Evolutionary conservation across 2,797 vertebrate genomes (phyloP).

Genomic region (Podarcis siculus): DNA sequence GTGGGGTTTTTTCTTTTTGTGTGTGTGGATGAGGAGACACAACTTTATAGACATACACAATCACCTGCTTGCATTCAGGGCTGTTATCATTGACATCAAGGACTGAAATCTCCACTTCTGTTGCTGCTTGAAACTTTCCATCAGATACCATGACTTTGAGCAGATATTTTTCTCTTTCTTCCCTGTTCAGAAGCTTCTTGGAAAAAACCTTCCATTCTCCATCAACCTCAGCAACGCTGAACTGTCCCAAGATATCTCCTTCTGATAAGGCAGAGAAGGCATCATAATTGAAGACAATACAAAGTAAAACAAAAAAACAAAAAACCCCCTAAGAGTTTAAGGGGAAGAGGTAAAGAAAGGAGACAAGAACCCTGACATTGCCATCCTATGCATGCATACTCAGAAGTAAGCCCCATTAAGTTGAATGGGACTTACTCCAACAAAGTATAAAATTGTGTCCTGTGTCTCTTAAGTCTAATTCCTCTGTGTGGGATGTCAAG

Average conservation of each 20-base stretch:
- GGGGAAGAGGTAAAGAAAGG: neutral
- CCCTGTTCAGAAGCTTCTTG: constrained; percentile 90
- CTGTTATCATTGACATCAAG: constrained; percentile 97
- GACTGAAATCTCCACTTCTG: constrained; percentile 88
- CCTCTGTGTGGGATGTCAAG: neutral
- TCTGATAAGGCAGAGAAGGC: constrained; percentile 75
- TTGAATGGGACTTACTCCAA: neutral
- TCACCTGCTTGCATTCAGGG: constrained; percentile 93
- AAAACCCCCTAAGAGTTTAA: constrained; percentile 12
- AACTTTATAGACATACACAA: neutral
- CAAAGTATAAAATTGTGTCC: neutral
- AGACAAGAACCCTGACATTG: accelerated
- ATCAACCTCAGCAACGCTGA: constrained; percentile 85
- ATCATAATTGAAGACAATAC: constrained; percentile 4
- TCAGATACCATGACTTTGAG: constrained; percentile 92
- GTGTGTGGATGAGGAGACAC: neutral
- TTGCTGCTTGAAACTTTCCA: constrained; percentile 89
- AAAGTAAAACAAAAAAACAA: neutral
- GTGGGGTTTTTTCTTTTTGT: too few relatives aligned
- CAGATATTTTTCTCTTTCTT: constrained; percentile 85
- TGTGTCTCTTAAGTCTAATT: neutral
- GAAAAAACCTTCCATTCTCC: constrained; percentile 90
- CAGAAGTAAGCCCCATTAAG: neutral
- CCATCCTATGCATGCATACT: neutral
- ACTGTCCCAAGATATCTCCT: constrained; percentile 90